Evolutionary conservation across 2,888 invertebrate genomes (phyloP).

Genomic region (Tineola bisselliella): DNA sequence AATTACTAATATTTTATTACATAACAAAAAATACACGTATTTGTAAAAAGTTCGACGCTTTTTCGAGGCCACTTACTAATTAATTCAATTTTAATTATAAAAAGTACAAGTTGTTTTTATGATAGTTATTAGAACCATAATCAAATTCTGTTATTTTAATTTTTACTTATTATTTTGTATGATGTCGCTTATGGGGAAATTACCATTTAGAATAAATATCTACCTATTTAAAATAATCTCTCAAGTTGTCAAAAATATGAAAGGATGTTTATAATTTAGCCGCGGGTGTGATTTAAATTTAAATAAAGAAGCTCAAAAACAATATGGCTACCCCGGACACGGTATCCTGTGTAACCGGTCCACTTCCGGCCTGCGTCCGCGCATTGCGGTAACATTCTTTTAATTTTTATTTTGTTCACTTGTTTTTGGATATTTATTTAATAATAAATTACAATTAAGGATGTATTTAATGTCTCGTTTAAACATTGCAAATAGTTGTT

Average conservation of each 20-base stretch:
- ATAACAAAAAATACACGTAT: too few species aligned
- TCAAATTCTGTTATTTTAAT: too few species aligned
- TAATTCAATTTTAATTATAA: too few species aligned
- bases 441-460: neutral
- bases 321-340: conserved; percentile 21
- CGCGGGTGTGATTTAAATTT: conserved; percentile 6
- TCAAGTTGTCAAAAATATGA: neutral
- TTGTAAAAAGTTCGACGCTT: too few species aligned
- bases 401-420: neutral
- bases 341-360: conserved; percentile 34
- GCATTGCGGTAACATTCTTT: conserved; percentile 1
- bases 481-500: neutral
- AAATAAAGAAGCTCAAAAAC: conserved; percentile 14
- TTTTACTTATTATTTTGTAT: too few species aligned
- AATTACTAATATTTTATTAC: too few species aligned
- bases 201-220: too few species aligned
- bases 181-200: too few species aligned
- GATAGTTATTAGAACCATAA: too few species aligned
- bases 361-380: conserved; percentile 26
- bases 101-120: too few species aligned
- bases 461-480: neutral
- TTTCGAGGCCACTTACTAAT: too few species aligned
- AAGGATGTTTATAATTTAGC: neutral
- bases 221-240: neutral
- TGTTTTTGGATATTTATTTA: neutral